Conservation (phyloP, 1,140 invertebrate species). For the Ceratoteleas bidentatus region DNA sequence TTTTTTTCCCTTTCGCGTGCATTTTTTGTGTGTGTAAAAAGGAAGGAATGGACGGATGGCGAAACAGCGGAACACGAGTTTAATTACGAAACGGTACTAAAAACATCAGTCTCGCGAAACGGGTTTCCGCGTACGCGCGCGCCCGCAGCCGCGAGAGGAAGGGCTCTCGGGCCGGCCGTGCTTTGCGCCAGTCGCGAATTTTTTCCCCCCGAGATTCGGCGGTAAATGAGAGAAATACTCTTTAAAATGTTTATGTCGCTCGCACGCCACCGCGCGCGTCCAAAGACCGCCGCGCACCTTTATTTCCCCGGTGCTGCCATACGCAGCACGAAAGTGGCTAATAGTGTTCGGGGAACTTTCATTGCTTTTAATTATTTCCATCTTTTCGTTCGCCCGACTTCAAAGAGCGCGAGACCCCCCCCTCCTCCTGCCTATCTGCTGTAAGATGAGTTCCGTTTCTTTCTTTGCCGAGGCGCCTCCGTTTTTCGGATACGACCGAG, state of each 20-base stretch:
- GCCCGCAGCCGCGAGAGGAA: too few relatives aligned
- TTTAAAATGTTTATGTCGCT: conserved; percentile 75
- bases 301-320: conserved; percentile 56
- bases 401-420: conserved; percentile 62
- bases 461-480: conserved; percentile 11
- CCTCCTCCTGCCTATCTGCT: too few relatives aligned
- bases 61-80: too few relatives aligned
- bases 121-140: conserved; percentile 55
- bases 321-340: conserved; percentile 70
- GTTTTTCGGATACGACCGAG: conserved; percentile 26
- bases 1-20: conserved; percentile 59
- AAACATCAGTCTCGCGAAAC: conserved; percentile 73
- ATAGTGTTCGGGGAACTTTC: conserved; percentile 74
- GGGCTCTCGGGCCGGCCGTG: too few relatives aligned
- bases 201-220: conserved; percentile 69
- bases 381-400: conserved; percentile 71
- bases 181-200: conserved; percentile 68
- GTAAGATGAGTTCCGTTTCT: conserved; percentile 50
- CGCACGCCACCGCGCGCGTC: conserved; percentile 56
- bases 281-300: conserved; percentile 58
- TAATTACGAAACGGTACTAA: conserved; percentile 77
- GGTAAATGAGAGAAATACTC: conserved; percentile 69
- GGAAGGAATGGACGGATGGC: conserved; percentile 72
- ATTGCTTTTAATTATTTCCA: conserved; percentile 79
- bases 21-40: conserved; percentile 62